These are phyloP conservation scores for Carposina sasakii DNA, from an alignment of 1,140 invertebrate genomes.

Conservation along the genomic window DNA sequence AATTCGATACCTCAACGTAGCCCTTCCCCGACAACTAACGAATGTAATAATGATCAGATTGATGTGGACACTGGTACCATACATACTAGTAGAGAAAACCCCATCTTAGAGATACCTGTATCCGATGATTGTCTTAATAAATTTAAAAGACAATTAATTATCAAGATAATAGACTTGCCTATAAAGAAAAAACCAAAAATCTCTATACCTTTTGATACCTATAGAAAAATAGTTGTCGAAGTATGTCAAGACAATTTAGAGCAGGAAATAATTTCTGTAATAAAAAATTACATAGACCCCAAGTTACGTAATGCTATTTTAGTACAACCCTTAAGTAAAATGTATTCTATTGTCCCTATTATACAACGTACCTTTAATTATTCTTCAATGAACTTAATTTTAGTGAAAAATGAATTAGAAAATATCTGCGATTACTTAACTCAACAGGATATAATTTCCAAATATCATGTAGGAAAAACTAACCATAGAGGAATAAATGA, in stretches of 20 bases:
- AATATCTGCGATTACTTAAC: not conserved
- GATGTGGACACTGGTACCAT: not conserved
- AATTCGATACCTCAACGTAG: not conserved
- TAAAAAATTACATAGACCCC: not conserved
- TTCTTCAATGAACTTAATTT: conserved; percentile 4
- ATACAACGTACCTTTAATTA: not conserved
- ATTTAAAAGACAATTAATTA: conserved; percentile 1
- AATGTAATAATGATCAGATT: too few species aligned
- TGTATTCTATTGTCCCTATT: conserved; percentile 5
- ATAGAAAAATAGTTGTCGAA: not conserved
- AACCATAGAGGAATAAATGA: conserved; percentile 7
- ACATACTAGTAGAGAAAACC: conserved; percentile 1
- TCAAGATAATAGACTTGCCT: not conserved
- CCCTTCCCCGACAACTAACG: too few species aligned
- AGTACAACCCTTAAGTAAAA: not conserved
- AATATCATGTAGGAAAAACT: conserved; percentile 11
- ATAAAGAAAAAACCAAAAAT: not conserved
- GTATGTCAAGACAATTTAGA: conserved; percentile 1
- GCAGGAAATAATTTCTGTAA: not conserved
- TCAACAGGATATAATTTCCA: not conserved
- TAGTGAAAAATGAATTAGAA: conserved; percentile 3
- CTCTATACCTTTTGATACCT: not conserved
- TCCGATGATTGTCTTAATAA: conserved; percentile 2
- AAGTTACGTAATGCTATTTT: not conserved
- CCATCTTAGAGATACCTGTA: conserved; percentile 3